Evolutionary conservation across 2,797 vertebrate genomes (phyloP).

Genomic region (Adelosebastes latens): DNA sequence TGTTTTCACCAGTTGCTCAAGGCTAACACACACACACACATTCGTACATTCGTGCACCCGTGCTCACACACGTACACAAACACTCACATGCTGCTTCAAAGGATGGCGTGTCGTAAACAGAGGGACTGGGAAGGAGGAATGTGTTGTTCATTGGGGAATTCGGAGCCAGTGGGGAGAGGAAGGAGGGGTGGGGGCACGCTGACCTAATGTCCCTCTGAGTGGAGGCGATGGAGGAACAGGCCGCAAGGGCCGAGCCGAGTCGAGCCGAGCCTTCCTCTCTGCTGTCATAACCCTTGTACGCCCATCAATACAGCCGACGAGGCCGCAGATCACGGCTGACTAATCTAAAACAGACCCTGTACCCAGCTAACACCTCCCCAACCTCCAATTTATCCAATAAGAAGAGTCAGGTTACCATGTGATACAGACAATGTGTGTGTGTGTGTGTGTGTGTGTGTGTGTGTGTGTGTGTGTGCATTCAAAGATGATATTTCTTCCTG

Average conservation of each 20-base stretch:
- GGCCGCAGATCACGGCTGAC: slow-evolving; percentile 51
- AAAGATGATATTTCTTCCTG: slow-evolving; percentile 52
- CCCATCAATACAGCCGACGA: slow-evolving; percentile 47
- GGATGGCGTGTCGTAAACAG: slow-evolving; percentile 76
- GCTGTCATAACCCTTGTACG: slow-evolving; percentile 69
- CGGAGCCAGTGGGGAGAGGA: slow-evolving; percentile 54
- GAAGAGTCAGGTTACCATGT: slow-evolving; percentile 55
- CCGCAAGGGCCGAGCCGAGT: slow-evolving; percentile 4
- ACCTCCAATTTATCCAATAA: slow-evolving; percentile 46
- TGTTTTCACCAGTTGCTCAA: slow-evolving; percentile 38
- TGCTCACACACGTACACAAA: slow-evolving; percentile 49
- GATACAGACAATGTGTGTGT: neutral
- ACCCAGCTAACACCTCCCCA: slow-evolving; percentile 43
- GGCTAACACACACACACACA: slow-evolving; percentile 36
- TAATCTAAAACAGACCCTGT: slow-evolving; percentile 69
- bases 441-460: neutral
- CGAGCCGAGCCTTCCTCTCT: slow-evolving; percentile 24
- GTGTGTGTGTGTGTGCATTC: neutral
- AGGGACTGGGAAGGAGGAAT: slow-evolving; percentile 79
- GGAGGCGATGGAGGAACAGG: slow-evolving; percentile 44
- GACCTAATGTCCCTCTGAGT: slow-evolving; percentile 67
- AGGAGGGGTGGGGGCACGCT: slow-evolving; percentile 54
- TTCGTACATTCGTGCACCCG: neutral
- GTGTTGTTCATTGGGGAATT: slow-evolving; percentile 79
- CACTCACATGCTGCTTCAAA: slow-evolving; percentile 71